Evolutionary conservation across 2,113 vertebrate genomes (phyloP).

Genomic region (Heterochromis multidens): DNA sequence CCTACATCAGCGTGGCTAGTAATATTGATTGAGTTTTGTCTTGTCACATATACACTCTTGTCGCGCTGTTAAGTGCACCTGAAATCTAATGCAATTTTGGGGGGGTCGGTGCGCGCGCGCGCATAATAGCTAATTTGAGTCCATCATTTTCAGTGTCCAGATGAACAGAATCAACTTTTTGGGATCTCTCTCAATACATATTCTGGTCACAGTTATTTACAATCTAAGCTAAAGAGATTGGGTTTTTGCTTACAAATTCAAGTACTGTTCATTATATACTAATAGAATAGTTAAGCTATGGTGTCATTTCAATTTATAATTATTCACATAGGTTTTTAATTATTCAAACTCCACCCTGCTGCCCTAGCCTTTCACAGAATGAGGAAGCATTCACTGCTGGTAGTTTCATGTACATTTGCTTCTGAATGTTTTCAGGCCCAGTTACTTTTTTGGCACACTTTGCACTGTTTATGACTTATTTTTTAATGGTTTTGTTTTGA

Average conservation of each 20-base stretch:
- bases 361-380: not conserved
- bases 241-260: not conserved
- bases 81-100: too few relatives aligned
- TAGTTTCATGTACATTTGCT: not conserved
- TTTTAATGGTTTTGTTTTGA: not conserved
- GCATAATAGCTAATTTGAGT: too few relatives aligned
- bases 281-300: not conserved
- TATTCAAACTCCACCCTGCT: not conserved
- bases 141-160: too few relatives aligned
- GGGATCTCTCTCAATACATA: not conserved
- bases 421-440: fast-evolving
- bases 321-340: not conserved
- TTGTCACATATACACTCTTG: not conserved
- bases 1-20: not conserved
- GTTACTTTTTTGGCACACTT: not conserved
- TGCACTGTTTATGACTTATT: not conserved
- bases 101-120: too few relatives aligned
- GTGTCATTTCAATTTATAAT: not conserved
- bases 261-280: not conserved
- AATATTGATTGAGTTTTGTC: not conserved
- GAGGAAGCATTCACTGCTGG: not conserved
- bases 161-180: too few relatives aligned
- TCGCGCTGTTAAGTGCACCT: too few relatives aligned
- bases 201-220: not conserved
- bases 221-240: fast-evolving